Conservation (phyloP, 2,888 invertebrate genomes). For the Onthophagus sagittarius region DNA sequence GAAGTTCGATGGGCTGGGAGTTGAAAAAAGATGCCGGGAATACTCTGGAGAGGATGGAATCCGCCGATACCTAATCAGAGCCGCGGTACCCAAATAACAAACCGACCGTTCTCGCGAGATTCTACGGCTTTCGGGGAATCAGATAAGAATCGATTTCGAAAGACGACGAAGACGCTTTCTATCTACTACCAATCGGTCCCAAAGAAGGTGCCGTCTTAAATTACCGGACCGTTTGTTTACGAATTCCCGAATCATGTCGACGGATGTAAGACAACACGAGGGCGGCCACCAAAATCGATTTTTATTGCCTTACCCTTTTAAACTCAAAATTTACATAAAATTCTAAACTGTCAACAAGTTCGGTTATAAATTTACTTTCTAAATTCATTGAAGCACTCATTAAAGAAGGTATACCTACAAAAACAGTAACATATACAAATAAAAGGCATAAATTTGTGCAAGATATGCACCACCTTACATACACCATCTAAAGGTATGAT, state of each 20-base stretch:
- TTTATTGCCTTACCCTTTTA: neutral
- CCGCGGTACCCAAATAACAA: neutral
- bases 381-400: neutral
- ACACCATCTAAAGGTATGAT: no score
- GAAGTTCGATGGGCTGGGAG: neutral
- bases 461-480: no score
- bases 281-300: neutral
- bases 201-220: neutral
- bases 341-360: neutral
- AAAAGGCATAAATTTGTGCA: no score
- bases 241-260: neutral
- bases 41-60: neutral
- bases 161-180: neutral
- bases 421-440: no score
- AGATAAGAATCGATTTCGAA: neutral
- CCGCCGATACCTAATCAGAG: neutral
- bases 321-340: neutral
- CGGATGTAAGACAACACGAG: neutral
- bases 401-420: no score
- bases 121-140: neutral
- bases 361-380: neutral
- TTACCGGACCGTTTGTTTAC: neutral
- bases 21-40: neutral
- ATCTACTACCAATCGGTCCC: no score
- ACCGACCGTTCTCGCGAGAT: neutral